Evolutionary conservation across 2,113 vertebrate genomes (phyloP).

Genomic region (Leptocoma aspasia): DNA sequence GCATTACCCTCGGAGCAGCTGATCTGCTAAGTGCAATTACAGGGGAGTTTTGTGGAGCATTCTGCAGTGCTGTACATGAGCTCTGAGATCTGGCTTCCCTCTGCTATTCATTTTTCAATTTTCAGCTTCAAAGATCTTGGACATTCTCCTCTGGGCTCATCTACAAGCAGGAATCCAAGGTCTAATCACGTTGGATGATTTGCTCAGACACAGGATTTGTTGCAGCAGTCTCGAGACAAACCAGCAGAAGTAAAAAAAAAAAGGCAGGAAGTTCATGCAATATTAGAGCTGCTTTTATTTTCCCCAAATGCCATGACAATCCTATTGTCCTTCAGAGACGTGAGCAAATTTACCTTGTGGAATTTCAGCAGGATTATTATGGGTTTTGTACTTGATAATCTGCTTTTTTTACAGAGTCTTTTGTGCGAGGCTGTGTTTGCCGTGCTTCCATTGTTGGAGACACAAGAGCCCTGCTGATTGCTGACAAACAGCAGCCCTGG

Average conservation of each 20-base stretch:
- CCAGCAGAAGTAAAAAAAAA: neutral
- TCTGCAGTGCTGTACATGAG: constrained; percentile 17
- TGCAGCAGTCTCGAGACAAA: constrained; percentile 42
- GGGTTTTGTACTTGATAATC: neutral
- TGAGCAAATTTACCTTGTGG: constrained; percentile 27
- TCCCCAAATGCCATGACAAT: constrained; percentile 24
- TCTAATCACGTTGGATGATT: constrained; percentile 55
- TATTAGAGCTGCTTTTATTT: constrained; percentile 45
- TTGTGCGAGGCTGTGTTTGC: neutral
- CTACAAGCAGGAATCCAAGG: constrained; percentile 64
- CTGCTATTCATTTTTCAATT: constrained; percentile 70
- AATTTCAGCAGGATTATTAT: neutral
- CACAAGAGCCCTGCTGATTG: neutral
- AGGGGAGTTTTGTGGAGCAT: constrained; percentile 33
- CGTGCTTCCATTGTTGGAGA: neutral
- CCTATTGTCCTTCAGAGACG: constrained; percentile 45
- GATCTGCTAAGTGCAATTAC: constrained; percentile 55
- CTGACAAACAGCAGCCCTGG: neutral
- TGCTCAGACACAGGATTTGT: constrained; percentile 56
- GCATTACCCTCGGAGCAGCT: neutral
- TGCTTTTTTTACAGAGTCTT: neutral
- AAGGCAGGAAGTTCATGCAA: constrained; percentile 3
- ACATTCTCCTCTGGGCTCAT: constrained; percentile 65
- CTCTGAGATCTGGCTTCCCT: constrained; percentile 13
- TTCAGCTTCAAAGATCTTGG: constrained; percentile 72